These are phyloP conservation scores for Drosophila jambulina DNA, from an alignment of 1,140 invertebrate species.

Conservation along the genomic window DNA sequence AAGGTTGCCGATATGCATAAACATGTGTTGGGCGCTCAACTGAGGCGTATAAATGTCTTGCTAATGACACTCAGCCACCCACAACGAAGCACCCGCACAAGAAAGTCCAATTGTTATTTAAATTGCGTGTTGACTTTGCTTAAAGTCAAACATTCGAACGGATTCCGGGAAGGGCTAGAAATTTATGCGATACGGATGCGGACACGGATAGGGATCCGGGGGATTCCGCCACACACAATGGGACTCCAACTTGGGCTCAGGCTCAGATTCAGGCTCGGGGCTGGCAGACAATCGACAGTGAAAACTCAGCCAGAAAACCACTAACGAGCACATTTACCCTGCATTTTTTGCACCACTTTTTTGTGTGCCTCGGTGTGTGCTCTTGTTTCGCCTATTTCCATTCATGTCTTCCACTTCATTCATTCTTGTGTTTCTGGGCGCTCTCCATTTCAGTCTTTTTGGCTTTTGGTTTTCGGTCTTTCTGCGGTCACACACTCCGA, in stretches of 20 bases:
- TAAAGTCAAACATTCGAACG: constrained; percentile 37
- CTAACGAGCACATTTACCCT: constrained; percentile 68
- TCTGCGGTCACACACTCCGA: constrained; percentile 50
- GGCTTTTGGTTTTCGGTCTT: constrained; percentile 33
- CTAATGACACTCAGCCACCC: constrained; percentile 44
- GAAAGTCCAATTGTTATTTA: constrained; percentile 56
- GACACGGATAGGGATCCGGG: constrained; percentile 42
- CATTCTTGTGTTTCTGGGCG: constrained; percentile 28
- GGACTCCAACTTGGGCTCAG: not conserved
- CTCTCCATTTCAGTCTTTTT: constrained; percentile 28
- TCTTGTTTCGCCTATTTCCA: constrained; percentile 35
- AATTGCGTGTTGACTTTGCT: constrained; percentile 51
- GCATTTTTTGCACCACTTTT: constrained; percentile 17
- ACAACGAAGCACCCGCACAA: constrained; percentile 10
- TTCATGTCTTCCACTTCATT: constrained; percentile 70
- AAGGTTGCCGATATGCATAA: constrained; percentile 52
- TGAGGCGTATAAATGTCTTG: constrained; percentile 59
- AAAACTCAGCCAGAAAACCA: constrained; percentile 47
- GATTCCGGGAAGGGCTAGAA: constrained; percentile 20
- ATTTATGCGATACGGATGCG: constrained; percentile 53
- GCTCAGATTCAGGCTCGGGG: not conserved
- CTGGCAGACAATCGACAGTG: constrained; percentile 22
- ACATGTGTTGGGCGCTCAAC: constrained; percentile 41
- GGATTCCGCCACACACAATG: not conserved
- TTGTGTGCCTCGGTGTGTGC: constrained; percentile 17